Percentiles rank a stretch among this genome's conserved stretches.
These are phyloP conservation scores for Ianthella basta DNA, from an alignment of 37 sponge, comb jelly and placozoan genomes.

Conservation along the genomic window DNA sequence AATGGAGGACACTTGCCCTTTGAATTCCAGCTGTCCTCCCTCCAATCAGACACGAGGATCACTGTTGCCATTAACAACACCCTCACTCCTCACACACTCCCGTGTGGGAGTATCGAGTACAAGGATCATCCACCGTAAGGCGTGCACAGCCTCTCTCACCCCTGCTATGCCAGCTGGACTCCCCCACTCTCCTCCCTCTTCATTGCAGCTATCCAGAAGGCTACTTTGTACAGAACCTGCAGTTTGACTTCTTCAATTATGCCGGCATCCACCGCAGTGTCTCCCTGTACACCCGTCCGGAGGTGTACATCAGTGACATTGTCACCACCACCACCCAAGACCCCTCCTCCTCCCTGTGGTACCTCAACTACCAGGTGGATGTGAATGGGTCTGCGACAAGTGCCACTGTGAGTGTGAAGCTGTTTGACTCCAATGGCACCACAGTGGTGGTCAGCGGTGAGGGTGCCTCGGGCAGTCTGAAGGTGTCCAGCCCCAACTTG, in stretches of 20 bases:
- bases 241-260: conserved; percentile 80
- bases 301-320: conserved; percentile 46
- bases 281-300: conserved; percentile 57
- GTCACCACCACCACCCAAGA: conserved; percentile 5
- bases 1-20: conserved; percentile 72
- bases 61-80: conserved; percentile 80
- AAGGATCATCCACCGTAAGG: neutral
- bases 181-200: too few relatives aligned
- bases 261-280: conserved; percentile 73
- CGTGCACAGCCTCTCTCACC: neutral
- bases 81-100: conserved; percentile 59
- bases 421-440: conserved; percentile 19
- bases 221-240: conserved; percentile 43
- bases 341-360: conserved; percentile 7
- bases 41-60: conserved; percentile 41
- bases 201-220: conserved; percentile 28
- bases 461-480: conserved; percentile 4
- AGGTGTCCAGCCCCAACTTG: conserved; percentile 29
- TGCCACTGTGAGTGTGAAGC: neutral
- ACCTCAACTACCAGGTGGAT: conserved; percentile 29
- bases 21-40: conserved; percentile 36
- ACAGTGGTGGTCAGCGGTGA: neutral
- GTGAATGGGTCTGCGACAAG: conserved; percentile 1
- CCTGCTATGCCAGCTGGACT: neutral
- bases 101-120: conserved; percentile 33